Conservation (phyloP, 2,113 vertebrate genomes). For the Ammodytes marinus region DNA sequence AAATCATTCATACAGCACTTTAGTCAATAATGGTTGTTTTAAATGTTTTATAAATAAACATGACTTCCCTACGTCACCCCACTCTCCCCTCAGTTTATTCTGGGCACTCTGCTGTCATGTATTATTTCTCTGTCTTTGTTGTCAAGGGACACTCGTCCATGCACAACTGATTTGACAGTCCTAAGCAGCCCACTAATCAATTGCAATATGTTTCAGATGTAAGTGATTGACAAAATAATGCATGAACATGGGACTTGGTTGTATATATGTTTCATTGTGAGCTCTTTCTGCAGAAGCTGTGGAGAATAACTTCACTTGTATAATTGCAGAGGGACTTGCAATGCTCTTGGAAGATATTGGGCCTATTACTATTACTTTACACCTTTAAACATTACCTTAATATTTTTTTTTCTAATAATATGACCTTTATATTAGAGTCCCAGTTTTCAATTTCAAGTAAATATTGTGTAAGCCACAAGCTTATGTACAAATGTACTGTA, state of each 20-base stretch:
- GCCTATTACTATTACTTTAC: conserved; percentile 3
- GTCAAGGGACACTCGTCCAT: conserved; percentile 51
- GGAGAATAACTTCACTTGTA: conserved; percentile 8
- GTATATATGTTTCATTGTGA: conserved; percentile 38
- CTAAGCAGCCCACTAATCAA: conserved; percentile 30
- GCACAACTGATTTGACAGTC: conserved; percentile 28
- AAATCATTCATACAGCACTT: conserved; percentile 61
- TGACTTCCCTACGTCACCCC: conserved; percentile 21
- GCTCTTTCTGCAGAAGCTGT: conserved; percentile 32
- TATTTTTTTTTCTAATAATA: conserved; percentile 51
- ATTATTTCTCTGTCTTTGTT: conserved; percentile 52
- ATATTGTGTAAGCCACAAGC: background rate
- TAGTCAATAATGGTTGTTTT: conserved; percentile 58
- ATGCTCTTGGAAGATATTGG: conserved; percentile 21
- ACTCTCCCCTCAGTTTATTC: conserved; percentile 47
- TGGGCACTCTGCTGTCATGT: conserved; percentile 23
- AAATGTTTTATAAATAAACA: conserved; percentile 60
- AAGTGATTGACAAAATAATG: conserved; percentile 48
- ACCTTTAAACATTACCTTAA: too few species aligned
- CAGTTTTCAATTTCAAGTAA: conserved; percentile 40
- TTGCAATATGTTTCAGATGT: conserved; percentile 30
- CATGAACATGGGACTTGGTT: conserved; percentile 29
- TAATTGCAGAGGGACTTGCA: conserved; percentile 51
- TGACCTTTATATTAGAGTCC: conserved; percentile 31
- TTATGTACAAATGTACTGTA: background rate